These are phyloP conservation scores for Zelostemma sp. DNA, from an alignment of 1,140 invertebrate genomes.

Conservation along the genomic window DNA sequence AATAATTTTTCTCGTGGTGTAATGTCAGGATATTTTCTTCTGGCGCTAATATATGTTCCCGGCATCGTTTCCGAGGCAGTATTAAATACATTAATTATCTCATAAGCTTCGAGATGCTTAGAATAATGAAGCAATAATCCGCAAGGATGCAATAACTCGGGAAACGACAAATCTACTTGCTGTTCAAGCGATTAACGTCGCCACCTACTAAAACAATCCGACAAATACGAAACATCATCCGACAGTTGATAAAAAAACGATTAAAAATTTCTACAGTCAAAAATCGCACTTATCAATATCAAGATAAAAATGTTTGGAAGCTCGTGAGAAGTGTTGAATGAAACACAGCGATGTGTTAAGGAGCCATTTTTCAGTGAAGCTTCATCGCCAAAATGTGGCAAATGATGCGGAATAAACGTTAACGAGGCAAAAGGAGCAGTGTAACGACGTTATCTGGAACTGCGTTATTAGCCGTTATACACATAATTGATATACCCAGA, in stretches of 20 bases:
- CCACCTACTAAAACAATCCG: too few species aligned
- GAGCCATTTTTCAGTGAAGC: conserved; percentile 30
- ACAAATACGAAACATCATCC: too few species aligned
- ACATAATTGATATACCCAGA: conserved; percentile 51
- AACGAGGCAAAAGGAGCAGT: conserved; percentile 41
- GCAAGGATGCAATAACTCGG: conserved; percentile 27
- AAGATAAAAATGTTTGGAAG: too few species aligned
- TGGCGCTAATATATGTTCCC: too few species aligned
- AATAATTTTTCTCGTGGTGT: too few species aligned
- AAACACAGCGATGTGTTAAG: conserved; percentile 10
- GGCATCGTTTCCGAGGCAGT: too few species aligned
- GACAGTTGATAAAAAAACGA: too few species aligned
- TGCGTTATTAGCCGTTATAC: conserved; percentile 49
- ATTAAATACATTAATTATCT: too few species aligned
- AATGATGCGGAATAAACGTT: conserved; percentile 31
- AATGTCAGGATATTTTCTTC: conserved; percentile 8
- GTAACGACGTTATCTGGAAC: conserved; percentile 37
- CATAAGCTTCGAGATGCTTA: conserved; percentile 10
- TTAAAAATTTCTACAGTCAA: too few species aligned
- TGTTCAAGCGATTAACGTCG: conserved; percentile 34
- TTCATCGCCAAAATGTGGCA: conserved; percentile 12
- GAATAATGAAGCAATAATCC: conserved; percentile 25
- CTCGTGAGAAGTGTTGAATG: not conserved
- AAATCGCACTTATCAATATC: too few species aligned
- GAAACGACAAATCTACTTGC: conserved; percentile 25